Evolutionary conservation across 1,140 invertebrate species (phyloP).

Genomic region (Ladona fulva): DNA sequence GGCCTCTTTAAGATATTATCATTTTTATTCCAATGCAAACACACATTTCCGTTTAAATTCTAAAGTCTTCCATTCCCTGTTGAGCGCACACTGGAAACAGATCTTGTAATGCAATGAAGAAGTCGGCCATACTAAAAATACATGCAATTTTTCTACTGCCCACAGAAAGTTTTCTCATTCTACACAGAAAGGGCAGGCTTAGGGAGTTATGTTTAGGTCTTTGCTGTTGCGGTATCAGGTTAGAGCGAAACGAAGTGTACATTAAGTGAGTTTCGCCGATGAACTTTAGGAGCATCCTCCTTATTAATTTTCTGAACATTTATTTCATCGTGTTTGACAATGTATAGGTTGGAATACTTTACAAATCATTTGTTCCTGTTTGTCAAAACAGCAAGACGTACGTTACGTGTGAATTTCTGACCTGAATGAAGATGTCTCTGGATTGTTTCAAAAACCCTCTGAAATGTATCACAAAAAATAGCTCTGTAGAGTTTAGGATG

Average conservation of each 20-base stretch:
- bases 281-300: not conserved
- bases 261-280: not conserved
- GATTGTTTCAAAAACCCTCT: too few species aligned
- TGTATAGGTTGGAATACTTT: not conserved
- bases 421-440: too few species aligned
- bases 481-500: conserved; percentile 8
- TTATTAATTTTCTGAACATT: not conserved
- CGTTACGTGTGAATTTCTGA: too few species aligned
- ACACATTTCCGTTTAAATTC: too few species aligned
- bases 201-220: not conserved
- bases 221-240: not conserved
- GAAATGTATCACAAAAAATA: not conserved
- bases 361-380: not conserved
- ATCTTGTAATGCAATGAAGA: not conserved
- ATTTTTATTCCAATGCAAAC: too few species aligned
- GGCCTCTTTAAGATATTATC: not conserved
- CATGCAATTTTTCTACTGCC: not conserved
- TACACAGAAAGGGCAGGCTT: not conserved
- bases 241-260: not conserved
- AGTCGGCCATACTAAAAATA: not conserved
- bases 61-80: too few species aligned
- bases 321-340: not conserved
- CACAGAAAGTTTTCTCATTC: not conserved
- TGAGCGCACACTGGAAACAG: too few species aligned
- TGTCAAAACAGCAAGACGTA: not conserved